phyloP scores from a whole-genome alignment of 2,888 invertebrate species.

The Latheticus oryzae region DNA sequence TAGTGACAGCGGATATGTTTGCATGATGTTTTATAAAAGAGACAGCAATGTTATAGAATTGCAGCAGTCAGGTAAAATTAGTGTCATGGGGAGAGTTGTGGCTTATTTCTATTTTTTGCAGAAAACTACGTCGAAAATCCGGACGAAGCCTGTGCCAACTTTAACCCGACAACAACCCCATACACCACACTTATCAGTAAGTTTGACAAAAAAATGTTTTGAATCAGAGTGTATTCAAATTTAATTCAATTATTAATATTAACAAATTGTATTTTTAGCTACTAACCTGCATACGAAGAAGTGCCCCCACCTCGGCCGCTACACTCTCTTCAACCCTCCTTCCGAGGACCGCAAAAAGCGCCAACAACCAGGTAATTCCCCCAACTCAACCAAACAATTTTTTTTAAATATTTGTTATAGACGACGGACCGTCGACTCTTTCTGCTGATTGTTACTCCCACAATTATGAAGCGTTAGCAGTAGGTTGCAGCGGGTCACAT shows the following conservation, averaged over 20 bases:
- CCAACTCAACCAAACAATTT: no score
- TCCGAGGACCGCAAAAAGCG: conserved; percentile 65
- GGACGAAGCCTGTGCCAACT: conserved; percentile 75
- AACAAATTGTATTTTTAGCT: conserved; percentile 69
- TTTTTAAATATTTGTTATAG: conserved; percentile 26
- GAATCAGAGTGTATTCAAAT: no score
- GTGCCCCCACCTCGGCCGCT: conserved; percentile 78
- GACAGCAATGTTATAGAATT: conserved; percentile 80
- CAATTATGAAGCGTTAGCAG: conserved; percentile 69
- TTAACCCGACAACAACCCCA: conserved; percentile 67
- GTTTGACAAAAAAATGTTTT: no score
- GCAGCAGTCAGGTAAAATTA: conserved; percentile 70
- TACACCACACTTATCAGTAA: conserved; percentile 77
- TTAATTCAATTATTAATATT: background rate
- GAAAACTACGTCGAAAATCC: conserved; percentile 69
- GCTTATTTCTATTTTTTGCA: conserved; percentile 37
- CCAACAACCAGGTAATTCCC: conserved; percentile 64
- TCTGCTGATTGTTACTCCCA: conserved; percentile 67
- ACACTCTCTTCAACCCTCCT: conserved; percentile 67
- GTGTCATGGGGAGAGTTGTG: no score
- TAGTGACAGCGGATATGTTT: conserved; percentile 84
- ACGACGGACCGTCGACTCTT: conserved; percentile 39
- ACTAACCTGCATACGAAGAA: conserved; percentile 72
- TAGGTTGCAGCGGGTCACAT: conserved; percentile 71
- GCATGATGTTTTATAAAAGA: conserved; percentile 79